Percentiles rank a stretch among this genome's conserved stretches.
These are phyloP conservation scores for Archegozetes longisetosus DNA, from an alignment of 1,140 invertebrate genomes.

Conservation along the genomic window DNA sequence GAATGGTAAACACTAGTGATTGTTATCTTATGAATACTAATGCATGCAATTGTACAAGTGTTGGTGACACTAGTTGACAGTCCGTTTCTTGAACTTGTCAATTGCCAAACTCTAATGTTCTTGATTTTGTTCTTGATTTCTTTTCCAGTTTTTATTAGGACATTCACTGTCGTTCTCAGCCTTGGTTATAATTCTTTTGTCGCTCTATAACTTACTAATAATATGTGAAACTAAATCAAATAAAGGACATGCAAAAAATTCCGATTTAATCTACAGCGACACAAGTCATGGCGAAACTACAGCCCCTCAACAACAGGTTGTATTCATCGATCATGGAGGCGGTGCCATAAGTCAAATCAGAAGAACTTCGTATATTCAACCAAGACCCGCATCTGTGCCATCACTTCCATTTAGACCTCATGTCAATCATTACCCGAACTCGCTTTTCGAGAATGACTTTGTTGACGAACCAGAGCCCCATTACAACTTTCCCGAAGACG, in stretches of 20 bases:
- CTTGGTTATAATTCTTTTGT: background rate
- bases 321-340: conserved; percentile 12
- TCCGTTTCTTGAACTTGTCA: background rate
- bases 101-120: too few species aligned
- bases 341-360: conserved; percentile 11
- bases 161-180: background rate
- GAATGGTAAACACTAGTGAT: background rate
- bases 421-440: background rate
- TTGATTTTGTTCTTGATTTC: too few species aligned
- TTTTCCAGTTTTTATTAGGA: background rate
- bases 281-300: conserved; percentile 2
- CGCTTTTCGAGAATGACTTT: conserved; percentile 1
- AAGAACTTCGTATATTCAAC: background rate
- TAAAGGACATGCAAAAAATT: background rate
- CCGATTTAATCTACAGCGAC: conserved; percentile 8
- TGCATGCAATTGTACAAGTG: background rate
- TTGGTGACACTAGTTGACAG: background rate
- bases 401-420: background rate
- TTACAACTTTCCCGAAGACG: background rate
- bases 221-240: background rate
- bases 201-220: background rate
- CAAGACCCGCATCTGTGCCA: background rate
- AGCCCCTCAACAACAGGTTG: conserved; percentile 1
- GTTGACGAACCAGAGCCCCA: background rate
- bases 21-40: too few species aligned